Evolutionary conservation across 2,113 vertebrate genomes (phyloP), one percentile per base, ranked within the genome.

Genomic region (Platichthys flesus): DNA sequence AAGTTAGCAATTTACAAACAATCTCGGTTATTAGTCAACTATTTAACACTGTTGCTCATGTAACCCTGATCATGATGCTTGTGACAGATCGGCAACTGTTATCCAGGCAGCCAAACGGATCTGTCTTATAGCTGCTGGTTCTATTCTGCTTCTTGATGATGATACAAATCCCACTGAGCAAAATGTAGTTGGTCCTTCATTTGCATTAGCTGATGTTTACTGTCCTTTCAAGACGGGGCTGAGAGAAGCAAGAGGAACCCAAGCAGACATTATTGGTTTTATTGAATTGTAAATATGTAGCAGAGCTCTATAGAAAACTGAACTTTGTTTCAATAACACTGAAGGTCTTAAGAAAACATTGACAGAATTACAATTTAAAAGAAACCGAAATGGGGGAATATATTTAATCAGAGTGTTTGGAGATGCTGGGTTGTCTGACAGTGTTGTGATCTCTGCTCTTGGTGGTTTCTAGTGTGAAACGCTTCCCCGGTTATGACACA

Each of bases 401-500:
- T 21, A n/a, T 62, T 40, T 37, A 2, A 14, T 18, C 47, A 52
- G 3, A 20, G 15, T 56, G 31, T 45, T 2, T 51, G 13, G 9
- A 47, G 18, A 8, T 0, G 5, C 51, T 56, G 14, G n/a, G 26
- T 49, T 4, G 4, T 37, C 12, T 5, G 24, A 55, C 26, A 2
- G 16, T 26, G 0, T 15, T 52, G 14, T 63, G 2, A 64, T 16
- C 12, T 45, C 35, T 75, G 20, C 26, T 69, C 1, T 21, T 26
- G 20, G 8, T 47, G 31, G 2, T 60, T 74, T 80, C 35, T 71
- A 99, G 98, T 91, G 93, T 97, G 74, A 99, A 98, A 63, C 97
- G 98, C 26, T 99, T 99, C 94, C 98, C 98, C 51, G 98, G 98
- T 40, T 99, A 98, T 23, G 98, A 99, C 81, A 76, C 94, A 0